phyloP scores from a whole-genome alignment of 2,888 invertebrate species.

The Priocnemis perturbator region DNA sequence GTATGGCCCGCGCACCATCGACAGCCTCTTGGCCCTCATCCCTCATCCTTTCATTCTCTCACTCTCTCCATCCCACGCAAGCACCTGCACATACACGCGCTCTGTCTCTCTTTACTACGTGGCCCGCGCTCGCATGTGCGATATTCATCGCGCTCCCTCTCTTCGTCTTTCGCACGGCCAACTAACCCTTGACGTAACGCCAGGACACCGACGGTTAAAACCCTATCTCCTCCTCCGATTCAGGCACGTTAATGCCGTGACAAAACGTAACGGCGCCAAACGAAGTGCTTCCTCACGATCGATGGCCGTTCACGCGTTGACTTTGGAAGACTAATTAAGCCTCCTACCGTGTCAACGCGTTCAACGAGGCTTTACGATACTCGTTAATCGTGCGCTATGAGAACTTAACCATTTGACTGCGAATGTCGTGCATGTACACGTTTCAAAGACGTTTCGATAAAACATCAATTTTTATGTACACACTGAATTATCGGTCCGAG shows the following conservation, averaged over 20 bases:
- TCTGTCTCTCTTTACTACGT: too few species aligned
- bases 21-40: constrained; percentile 11
- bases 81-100: too few species aligned
- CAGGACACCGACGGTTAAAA: background rate
- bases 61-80: background rate
- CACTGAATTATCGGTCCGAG: too few species aligned
- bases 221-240: constrained; percentile 4
- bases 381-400: too few species aligned
- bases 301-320: constrained; percentile 4
- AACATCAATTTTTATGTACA: too few species aligned
- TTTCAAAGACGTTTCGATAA: too few species aligned
- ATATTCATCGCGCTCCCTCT: background rate
- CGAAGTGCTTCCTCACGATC: background rate
- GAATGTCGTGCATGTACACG: too few species aligned
- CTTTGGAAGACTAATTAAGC: too few species aligned
- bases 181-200: background rate
- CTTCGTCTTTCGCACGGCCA: background rate
- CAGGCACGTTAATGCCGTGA: background rate
- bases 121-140: background rate
- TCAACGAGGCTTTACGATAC: too few species aligned
- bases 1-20: constrained; percentile 27
- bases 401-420: too few species aligned
- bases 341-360: too few species aligned
- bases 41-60: background rate
- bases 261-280: too few species aligned